These are phyloP conservation scores for Drepana falcataria DNA, from an alignment of 2,888 invertebrate genomes.

Conservation along the genomic window DNA sequence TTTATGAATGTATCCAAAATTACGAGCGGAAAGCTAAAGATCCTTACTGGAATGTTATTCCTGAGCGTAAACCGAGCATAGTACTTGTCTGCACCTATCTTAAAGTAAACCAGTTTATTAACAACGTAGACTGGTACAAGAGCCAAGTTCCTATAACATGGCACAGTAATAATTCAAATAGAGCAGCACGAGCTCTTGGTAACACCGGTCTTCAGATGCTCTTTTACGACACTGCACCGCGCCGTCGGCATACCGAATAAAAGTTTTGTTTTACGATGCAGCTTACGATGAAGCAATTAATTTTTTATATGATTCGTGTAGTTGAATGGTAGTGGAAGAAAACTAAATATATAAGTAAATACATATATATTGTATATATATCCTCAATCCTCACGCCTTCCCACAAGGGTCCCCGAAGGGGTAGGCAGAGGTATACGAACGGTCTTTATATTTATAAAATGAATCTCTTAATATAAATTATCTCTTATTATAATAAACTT, in stretches of 20 bases:
- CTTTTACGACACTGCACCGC: conserved; percentile 27
- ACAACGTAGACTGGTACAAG: background rate
- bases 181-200: background rate
- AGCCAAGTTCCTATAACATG: conserved; percentile 5
- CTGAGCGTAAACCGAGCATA: too few species aligned
- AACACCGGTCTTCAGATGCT: conserved; percentile 18
- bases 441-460: too few species aligned
- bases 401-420: too few species aligned
- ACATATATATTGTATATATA: background rate
- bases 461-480: too few species aligned
- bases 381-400: too few species aligned
- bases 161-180: conserved; percentile 21
- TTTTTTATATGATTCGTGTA: conserved; percentile 10
- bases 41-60: too few species aligned
- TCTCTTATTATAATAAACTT: too few species aligned
- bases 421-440: too few species aligned
- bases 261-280: conserved; percentile 13
- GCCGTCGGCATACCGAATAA: conserved; percentile 11
- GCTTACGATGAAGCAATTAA: conserved; percentile 11
- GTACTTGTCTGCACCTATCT: background rate
- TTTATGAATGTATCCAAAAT: too few species aligned
- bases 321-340: background rate
- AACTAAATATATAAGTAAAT: background rate
- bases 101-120: background rate
- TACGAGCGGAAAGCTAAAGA: too few species aligned